Base-by-base conservation (phyloP, 2,113 vertebrate genomes). In the Myiopsitta monachus region DNA sequence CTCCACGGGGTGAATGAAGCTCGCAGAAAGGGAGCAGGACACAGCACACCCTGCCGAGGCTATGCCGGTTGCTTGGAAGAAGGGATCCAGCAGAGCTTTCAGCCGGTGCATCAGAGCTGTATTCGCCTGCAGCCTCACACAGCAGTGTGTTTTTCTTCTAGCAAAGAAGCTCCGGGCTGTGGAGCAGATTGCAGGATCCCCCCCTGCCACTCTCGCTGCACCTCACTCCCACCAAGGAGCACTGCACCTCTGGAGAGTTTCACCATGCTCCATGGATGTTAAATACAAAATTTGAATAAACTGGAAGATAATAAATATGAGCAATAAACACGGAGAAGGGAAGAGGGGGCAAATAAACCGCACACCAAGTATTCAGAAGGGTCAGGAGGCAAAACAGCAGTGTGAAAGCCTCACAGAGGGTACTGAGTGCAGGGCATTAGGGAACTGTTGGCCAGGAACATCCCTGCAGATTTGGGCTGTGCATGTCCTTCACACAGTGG, bases 261-360 rank as follows among this genome's bases (percentile, higher is more conserved):
- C 9, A 5, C 30, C 2, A 0, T n/a, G 15, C 6, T 66, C 55
- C n/a, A n/a, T 0, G 0, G 22, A 6, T 46, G 28, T 57, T 33
- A n/a, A 30, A 57, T 59, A 36, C 33, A 36, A 36, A 59, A 59
- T 36, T 16, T 24, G 4, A 36, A 36, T 36, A 36, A 59, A 36
- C 33, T 10, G 33, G 31, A 91, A 68, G 51, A 47, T 1, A 84
- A 87, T 31, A 90, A 87, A 74, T n/a, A 64, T 28, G 26, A 81
- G 30, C 18, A 78, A 87, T 66, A 85, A 47, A n/a, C 1, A 10
- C 19, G 78, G 24, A 39, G 36, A 74, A 77, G 26, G 51, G 22
- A 59, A 41, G 26, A 66, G 13, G 14, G 33, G 84, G 63, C 11
- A 87, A 66, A 61, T 66, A 88, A 90, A 16, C 13, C 18, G 5